These are phyloP conservation scores for Cairina moschata DNA, from an alignment of 2,113 vertebrate species.

Conservation along the genomic window DNA sequence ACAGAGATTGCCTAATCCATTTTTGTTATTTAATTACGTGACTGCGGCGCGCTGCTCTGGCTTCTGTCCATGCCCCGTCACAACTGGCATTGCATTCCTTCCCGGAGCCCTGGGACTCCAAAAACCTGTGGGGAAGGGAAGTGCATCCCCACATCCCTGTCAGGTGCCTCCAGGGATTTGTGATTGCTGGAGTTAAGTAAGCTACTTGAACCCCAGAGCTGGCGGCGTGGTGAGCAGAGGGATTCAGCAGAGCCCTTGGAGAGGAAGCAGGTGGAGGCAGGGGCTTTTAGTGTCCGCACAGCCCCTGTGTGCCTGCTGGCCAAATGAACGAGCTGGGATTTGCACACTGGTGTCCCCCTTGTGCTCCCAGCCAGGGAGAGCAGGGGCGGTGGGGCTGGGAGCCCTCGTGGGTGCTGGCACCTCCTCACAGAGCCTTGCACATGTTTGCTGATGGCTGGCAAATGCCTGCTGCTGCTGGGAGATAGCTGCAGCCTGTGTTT, in stretches of 20 bases:
- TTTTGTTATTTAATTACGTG: constrained; percentile 45
- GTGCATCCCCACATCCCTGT: background rate
- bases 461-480: background rate
- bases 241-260: background rate
- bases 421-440: background rate
- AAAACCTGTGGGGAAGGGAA: background rate
- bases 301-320: background rate
- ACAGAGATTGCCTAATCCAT: constrained; percentile 50
- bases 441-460: background rate
- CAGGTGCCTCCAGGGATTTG: rapidly evolving
- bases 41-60: background rate
- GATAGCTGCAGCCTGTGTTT: background rate
- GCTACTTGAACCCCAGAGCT: rapidly evolving
- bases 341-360: rapidly evolving
- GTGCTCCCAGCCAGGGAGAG: background rate
- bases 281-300: background rate
- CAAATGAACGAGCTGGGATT: background rate
- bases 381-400: background rate
- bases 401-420: rapidly evolving
- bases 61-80: background rate
- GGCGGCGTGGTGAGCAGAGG: rapidly evolving
- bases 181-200: rapidly evolving
- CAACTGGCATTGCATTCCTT: background rate
- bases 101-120: background rate
- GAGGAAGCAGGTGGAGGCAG: background rate